Evolutionary conservation across 92 coral and sea anemone species (phyloP).

Genomic region (Plumapathes pennacea): DNA sequence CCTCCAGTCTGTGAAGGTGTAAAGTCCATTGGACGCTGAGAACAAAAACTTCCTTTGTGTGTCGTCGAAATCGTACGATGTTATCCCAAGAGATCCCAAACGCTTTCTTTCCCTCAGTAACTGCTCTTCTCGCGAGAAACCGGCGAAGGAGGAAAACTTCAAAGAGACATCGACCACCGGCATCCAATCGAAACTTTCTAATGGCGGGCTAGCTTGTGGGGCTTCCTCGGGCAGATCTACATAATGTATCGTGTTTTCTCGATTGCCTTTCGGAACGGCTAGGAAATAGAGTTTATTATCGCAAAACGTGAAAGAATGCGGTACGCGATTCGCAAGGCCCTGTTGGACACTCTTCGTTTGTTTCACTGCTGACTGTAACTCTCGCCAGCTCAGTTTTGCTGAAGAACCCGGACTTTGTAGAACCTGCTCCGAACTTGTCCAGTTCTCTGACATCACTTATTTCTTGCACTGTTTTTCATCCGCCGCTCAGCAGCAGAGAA

Average conservation of each 20-base stretch:
- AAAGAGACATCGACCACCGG: slow-evolving; percentile 69
- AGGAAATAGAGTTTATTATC: slow-evolving; percentile 85
- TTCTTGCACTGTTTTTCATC: no score
- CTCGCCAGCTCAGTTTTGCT: slow-evolving; percentile 71
- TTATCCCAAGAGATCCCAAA: slow-evolving; percentile 93
- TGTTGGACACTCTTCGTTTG: slow-evolving; percentile 73
- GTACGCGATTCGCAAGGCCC: slow-evolving; percentile 80
- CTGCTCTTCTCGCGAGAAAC: slow-evolving; percentile 94
- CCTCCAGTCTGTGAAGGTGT: slow-evolving; percentile 76
- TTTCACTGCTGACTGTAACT: slow-evolving; percentile 85
- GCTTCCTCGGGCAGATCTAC: slow-evolving; percentile 65
- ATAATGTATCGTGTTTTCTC: slow-evolving; percentile 92
- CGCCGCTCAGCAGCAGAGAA: no score
- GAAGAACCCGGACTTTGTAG: no score
- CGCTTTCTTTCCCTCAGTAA: slow-evolving; percentile 88
- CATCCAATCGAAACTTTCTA: slow-evolving; percentile 46
- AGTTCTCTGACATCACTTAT: no score
- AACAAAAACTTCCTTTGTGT: slow-evolving; percentile 79
- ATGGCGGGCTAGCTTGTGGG: neutral
- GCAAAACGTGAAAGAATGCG: slow-evolving; percentile 90
- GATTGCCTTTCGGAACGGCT: slow-evolving; percentile 84
- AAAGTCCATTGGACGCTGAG: slow-evolving; percentile 84
- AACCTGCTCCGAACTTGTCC: no score
- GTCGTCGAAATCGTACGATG: slow-evolving; percentile 88
- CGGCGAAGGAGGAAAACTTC: slow-evolving; percentile 72